Evolutionary conservation across 2,113 vertebrate genomes (phyloP).

Genomic region (Amphiprion percula): DNA sequence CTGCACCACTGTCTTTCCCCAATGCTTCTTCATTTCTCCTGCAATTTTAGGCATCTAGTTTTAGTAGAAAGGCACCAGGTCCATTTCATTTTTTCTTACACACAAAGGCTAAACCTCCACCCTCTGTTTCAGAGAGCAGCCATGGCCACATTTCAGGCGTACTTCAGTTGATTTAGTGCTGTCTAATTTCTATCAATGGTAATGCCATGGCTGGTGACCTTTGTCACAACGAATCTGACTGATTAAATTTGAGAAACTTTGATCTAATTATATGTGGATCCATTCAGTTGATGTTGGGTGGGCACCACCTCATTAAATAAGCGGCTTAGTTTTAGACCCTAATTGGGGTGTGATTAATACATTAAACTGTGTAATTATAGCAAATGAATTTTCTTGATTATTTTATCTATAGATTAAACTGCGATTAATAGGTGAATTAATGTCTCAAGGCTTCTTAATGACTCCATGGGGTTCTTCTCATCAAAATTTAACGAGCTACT

Average conservation of each 20-base stretch:
- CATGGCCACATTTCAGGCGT: not conserved
- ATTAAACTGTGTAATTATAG: conserved; percentile 65
- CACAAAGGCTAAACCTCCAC: not conserved
- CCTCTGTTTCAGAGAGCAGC: not conserved
- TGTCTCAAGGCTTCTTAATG: conserved; percentile 66
- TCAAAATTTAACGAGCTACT: conserved; percentile 73
- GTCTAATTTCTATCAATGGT: conserved; percentile 10
- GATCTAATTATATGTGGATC: conserved; percentile 34
- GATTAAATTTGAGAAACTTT: conserved; percentile 29
- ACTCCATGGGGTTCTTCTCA: conserved; percentile 60
- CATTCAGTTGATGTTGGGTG: conserved; percentile 17
- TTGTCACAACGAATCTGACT: conserved; percentile 28
- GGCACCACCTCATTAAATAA: conserved; percentile 44
- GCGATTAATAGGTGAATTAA: conserved; percentile 70
- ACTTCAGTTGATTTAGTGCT: not conserved
- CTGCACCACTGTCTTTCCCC: no score
- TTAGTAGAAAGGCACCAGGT: not conserved
- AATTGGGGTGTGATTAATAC: conserved; percentile 69
- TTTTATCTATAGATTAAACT: conserved; percentile 65
- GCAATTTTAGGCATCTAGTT: no score
- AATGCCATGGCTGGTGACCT: conserved; percentile 23
- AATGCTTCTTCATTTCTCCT: no score
- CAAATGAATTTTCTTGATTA: conserved; percentile 53
- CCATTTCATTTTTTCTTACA: not conserved
- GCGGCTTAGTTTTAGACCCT: conserved; percentile 33